Percentiles rank a stretch among this genome's conserved stretches.
Evolutionary conservation across 1,140 invertebrate genomes (phyloP).

Genomic region (Sweltsa coloradensis): DNA sequence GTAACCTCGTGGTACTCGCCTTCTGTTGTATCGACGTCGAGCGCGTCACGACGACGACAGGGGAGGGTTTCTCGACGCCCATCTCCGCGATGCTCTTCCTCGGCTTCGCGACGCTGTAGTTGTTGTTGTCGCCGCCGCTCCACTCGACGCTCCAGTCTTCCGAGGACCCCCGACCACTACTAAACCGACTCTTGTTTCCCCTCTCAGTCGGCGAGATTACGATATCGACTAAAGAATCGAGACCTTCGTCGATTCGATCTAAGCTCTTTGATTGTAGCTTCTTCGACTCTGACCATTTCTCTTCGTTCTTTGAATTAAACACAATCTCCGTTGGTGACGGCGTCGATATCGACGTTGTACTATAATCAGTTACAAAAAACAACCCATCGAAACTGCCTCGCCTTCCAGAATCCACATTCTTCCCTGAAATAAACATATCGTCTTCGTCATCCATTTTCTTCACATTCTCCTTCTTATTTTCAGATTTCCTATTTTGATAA

Average conservation of each 20-base stretch:
- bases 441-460: too few relatives aligned
- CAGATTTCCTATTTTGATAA: too few relatives aligned
- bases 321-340: too few relatives aligned
- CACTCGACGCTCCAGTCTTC: slow-evolving; percentile 13
- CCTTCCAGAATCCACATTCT: too few relatives aligned
- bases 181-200: not conserved
- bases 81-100: not conserved
- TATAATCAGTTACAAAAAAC: too few relatives aligned
- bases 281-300: too few relatives aligned
- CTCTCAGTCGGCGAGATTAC: slow-evolving; percentile 37
- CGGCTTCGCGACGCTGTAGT: not conserved
- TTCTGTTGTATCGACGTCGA: not conserved
- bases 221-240: slow-evolving; percentile 58
- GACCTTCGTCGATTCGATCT: slow-evolving; percentile 60
- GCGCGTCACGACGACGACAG: slow-evolving; percentile 16
- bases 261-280: slow-evolving; percentile 45
- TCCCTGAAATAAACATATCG: too few relatives aligned
- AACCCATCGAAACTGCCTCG: slow-evolving; percentile 5
- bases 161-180: slow-evolving; percentile 8
- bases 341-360: too few relatives aligned
- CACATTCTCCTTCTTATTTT: too few relatives aligned
- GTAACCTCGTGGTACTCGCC: not conserved
- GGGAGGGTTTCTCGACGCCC: not conserved
- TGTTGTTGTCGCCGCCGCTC: not conserved
- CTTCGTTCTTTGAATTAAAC: too few relatives aligned